These are phyloP conservation scores for Trichonephila inaurata DNA, from an alignment of 1,140 invertebrate species.

Conservation along the genomic window DNA sequence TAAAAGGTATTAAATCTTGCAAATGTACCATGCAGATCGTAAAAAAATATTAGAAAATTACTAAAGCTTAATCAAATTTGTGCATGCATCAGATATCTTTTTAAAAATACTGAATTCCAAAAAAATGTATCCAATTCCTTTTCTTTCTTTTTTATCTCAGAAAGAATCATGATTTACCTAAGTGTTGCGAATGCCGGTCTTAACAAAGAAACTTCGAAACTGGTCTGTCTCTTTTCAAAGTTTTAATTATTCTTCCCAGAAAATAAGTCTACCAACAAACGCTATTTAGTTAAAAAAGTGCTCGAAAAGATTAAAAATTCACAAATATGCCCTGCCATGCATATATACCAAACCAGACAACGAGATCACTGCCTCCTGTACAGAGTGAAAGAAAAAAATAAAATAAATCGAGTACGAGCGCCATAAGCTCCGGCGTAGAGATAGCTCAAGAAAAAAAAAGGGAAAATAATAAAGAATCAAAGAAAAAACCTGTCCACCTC, in stretches of 20 bases:
- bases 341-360: slow-evolving; percentile 24
- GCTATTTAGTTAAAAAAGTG: background rate
- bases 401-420: slow-evolving; percentile 5
- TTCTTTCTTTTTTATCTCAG: background rate
- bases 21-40: no score
- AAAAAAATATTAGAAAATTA: no score
- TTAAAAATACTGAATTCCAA: background rate
- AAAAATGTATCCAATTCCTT: no score
- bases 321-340: slow-evolving; percentile 18
- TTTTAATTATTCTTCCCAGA: background rate
- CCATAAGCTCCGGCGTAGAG: slow-evolving; percentile 49
- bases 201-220: background rate
- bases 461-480: slow-evolving; percentile 20
- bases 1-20: no score
- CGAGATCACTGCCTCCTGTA: slow-evolving; percentile 30
- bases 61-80: no score
- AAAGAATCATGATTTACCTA: background rate
- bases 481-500: slow-evolving; percentile 72
- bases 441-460: background rate
- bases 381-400: background rate
- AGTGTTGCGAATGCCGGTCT: background rate
- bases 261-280: background rate
- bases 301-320: slow-evolving; percentile 21
- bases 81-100: background rate
- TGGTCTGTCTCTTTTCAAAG: background rate